Base-by-base conservation (phyloP, 2,888 invertebrate species). In the Parnassius smintheus region DNA sequence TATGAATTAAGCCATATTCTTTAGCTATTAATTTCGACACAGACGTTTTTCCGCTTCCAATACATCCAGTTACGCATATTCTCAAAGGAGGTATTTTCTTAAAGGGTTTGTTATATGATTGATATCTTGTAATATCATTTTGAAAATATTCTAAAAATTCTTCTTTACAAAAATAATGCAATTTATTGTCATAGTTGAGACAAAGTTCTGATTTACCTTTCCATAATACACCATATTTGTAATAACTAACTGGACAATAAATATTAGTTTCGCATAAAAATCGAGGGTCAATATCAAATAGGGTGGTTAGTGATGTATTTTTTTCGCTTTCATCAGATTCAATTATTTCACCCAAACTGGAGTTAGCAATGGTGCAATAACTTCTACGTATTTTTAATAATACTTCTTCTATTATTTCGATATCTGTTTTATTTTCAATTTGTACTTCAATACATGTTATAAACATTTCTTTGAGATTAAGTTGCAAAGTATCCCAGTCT, bases 191-290 rank as follows among this genome's bases (percentile, higher is more conserved):
- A 70, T 92, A 93, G 70, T 90, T 89, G 0, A 88, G 83, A 22
- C 86, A 77, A 70, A 88, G 92, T 62, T 93, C 90, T 52, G 91
- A 80, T 76, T 93, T 93, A n/a, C 95, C 95, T 79, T 89, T 91
- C 93, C 94, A 93, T 22, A 95, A 75, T 10, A 94, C 83, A 51
- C 88, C 84, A 69, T 93, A 75, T 50, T 93, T 83, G 61, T 82
- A 80, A 72, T 91, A 92, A n/a, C 93, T 85, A 45, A 95, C 89
- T 0, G 95, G 95, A 73, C 95, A 95, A 72, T 92, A 95, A 69
- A 86, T 72, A 66, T 83, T 85, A 1, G 93, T 93, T 75, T 93
- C 93, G n/a, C 95, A 93, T 61, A 93, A 87, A 64, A 82, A 82
- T 58, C 87, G 76, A 50, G 78, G 62, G 59, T 82, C 76, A 68